Conservation (phyloP, 2,113 vertebrate genomes). For the Ranitomeya variabilis region DNA sequence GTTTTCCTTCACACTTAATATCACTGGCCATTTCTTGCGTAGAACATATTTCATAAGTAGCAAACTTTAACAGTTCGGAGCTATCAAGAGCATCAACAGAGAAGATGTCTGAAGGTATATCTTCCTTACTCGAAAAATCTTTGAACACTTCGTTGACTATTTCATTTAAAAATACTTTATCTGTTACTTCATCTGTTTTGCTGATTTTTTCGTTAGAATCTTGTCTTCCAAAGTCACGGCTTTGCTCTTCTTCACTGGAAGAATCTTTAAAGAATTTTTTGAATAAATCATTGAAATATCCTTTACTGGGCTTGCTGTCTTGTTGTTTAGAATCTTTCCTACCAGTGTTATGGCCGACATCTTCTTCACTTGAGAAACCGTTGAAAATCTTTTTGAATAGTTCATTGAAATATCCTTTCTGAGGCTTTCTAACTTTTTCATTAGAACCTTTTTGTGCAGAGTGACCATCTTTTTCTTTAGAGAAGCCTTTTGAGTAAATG, state of each 20-base stretch:
- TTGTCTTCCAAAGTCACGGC: not conserved
- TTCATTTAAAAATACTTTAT: not conserved
- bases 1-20: not conserved
- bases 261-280: not conserved
- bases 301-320: not conserved
- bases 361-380: slow-evolving; percentile 7
- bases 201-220: not conserved
- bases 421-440: not conserved
- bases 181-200: no score
- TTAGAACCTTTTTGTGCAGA: not conserved
- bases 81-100: not conserved
- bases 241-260: not conserved
- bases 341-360: not conserved
- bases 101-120: not conserved
- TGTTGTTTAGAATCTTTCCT: not conserved
- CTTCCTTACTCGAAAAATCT: not conserved
- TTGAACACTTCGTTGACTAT: not conserved
- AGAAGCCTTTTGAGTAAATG: not conserved
- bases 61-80: not conserved
- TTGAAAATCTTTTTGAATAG: not conserved
- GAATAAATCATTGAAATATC: not conserved
- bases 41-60: slow-evolving; percentile 1
- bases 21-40: not conserved
- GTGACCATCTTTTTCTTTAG: not conserved
- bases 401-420: not conserved